Evolutionary conservation across 1,140 invertebrate species (phyloP).

Genomic region (Nephila pilipes): DNA sequence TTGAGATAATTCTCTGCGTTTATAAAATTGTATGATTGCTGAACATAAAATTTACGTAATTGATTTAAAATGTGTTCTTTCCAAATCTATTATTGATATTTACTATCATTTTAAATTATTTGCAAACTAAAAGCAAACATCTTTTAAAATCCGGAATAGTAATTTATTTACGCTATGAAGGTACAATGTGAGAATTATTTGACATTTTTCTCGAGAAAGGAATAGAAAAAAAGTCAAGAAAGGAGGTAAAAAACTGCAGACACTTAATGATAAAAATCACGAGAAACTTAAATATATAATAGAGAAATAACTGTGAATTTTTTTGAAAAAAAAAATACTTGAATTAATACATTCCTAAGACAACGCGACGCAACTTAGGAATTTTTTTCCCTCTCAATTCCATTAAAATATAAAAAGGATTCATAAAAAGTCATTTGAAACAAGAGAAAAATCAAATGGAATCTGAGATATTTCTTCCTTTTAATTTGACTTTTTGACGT

Average conservation of each 20-base stretch:
- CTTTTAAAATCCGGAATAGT: too few species aligned
- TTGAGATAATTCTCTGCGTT: too few species aligned
- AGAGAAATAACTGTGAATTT: background rate
- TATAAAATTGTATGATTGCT: too few species aligned
- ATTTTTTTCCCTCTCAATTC: background rate
- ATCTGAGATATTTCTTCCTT: background rate
- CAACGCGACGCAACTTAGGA: background rate
- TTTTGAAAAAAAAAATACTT: background rate
- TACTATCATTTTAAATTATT: too few species aligned
- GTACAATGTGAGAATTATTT: background rate
- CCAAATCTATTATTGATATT: too few species aligned
- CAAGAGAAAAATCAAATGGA: slow-evolving; percentile 12
- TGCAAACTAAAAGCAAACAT: too few species aligned
- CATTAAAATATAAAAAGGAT: background rate
- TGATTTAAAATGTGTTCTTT: too few species aligned
- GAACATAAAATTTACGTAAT: too few species aligned
- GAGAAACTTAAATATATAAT: background rate
- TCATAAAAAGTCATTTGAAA: background rate
- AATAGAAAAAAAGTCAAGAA: background rate
- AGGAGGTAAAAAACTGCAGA: background rate
- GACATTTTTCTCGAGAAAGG: background rate
- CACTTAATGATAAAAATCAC: background rate
- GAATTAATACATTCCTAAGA: background rate
- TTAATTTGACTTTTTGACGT: slow-evolving; percentile 20
- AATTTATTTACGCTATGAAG: background rate